Evolutionary conservation across 2,113 vertebrate species (phyloP).

Genomic region (Bubo blakistoni): DNA sequence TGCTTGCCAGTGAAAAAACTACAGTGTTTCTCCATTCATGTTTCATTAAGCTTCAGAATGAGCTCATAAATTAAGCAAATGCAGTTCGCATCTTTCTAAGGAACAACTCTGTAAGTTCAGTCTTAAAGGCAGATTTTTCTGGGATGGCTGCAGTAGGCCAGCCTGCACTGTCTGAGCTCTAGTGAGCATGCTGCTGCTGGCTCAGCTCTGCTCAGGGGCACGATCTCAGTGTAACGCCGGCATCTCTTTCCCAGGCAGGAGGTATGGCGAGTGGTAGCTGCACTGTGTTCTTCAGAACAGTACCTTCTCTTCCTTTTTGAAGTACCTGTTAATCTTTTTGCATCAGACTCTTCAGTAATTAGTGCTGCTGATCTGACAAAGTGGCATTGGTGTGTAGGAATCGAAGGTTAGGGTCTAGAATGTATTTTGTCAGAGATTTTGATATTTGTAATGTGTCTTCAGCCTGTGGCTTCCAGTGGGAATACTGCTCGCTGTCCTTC

Average conservation of each 20-base stretch:
- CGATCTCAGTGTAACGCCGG: fast-evolving
- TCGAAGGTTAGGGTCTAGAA: neutral
- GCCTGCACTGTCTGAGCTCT: neutral
- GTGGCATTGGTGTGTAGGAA: neutral
- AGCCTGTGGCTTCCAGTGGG: neutral
- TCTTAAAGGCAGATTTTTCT: neutral
- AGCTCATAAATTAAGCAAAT: neutral
- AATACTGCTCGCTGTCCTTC: neutral
- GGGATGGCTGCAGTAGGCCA: neutral
- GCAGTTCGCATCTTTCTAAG: neutral
- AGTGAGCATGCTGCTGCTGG: neutral
- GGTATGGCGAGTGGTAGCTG: neutral
- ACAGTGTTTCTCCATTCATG: neutral
- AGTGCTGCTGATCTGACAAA: neutral
- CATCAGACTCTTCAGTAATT: neutral
- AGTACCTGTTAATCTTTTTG: neutral
- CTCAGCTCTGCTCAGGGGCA: neutral
- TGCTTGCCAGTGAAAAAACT: neutral
- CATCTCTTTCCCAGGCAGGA: neutral
- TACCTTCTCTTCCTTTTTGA: neutral
- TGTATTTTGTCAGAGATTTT: neutral
- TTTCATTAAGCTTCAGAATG: neutral
- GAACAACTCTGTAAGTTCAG: neutral
- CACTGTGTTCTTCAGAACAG: neutral
- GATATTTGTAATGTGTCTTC: neutral